A percentile compares a stretch with the other conserved stretches of the same genome.
phyloP scores from a whole-genome alignment of 2,797 vertebrate genomes.

The Notolepis coatsorum region DNA sequence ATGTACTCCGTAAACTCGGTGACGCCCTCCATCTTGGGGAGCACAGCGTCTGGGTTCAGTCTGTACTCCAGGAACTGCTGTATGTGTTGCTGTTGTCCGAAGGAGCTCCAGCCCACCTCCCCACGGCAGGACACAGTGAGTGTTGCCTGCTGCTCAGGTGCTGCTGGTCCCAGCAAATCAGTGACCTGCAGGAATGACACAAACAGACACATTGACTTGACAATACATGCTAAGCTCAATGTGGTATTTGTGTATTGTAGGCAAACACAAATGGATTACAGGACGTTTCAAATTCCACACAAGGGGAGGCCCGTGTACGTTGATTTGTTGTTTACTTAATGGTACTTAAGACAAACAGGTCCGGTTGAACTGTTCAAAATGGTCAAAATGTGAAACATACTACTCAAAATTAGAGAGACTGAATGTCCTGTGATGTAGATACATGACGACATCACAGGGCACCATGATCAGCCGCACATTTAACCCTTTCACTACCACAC shows the following conservation, averaged over 20 bases:
- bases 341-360: background rate
- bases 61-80: slow-evolving; percentile 87
- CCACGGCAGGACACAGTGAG: slow-evolving; percentile 93
- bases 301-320: background rate
- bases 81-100: slow-evolving; percentile 83
- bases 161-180: slow-evolving; percentile 86
- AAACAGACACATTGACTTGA: slow-evolving; percentile 35
- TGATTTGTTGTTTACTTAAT: background rate
- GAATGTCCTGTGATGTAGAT: no score
- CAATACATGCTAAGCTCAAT: background rate
- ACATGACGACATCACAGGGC: no score
- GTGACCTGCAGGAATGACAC: slow-evolving; percentile 83
- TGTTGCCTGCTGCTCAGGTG: slow-evolving; percentile 87
- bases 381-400: background rate
- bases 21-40: slow-evolving; percentile 96
- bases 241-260: background rate
- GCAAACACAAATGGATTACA: background rate
- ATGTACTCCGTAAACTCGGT: slow-evolving; percentile 97
- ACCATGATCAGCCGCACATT: no score
- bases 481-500: no score
- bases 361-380: background rate
- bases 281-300: background rate
- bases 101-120: slow-evolving; percentile 93
- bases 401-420: no score
- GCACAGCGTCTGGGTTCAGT: slow-evolving; percentile 89